Evolutionary conservation across 2,113 vertebrate genomes (phyloP).

Genomic region (Rattus rattus): DNA sequence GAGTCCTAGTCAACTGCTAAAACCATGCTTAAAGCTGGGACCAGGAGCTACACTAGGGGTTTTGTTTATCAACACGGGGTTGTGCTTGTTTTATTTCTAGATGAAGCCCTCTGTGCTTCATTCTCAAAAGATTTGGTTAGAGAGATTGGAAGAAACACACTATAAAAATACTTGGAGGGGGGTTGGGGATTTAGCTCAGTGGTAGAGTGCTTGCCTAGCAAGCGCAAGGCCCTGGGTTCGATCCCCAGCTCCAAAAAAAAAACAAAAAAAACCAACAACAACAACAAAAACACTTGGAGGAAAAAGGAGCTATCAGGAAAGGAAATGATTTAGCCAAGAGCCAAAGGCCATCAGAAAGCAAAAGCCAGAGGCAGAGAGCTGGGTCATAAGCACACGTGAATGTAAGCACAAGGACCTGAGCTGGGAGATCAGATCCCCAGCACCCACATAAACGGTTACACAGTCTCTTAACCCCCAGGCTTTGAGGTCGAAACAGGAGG

Average conservation of each 20-base stretch:
- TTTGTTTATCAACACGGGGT: not conserved
- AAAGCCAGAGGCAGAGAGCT: not conserved
- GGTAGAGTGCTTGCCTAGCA: too few relatives aligned
- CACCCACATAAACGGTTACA: not conserved
- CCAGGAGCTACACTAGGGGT: not conserved
- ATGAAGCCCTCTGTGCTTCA: not conserved
- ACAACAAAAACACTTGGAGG: not conserved
- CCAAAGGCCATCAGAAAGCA: not conserved
- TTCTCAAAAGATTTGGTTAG: not conserved
- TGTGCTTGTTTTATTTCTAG: not conserved
- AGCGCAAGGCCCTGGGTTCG: too few relatives aligned
- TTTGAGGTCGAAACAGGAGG: too few relatives aligned
- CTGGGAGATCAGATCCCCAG: not conserved
- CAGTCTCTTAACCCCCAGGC: not conserved
- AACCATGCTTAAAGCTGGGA: not conserved
- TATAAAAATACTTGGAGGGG: not conserved
- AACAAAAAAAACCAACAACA: too few relatives aligned
- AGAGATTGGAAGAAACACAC: not conserved
- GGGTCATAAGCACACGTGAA: too few relatives aligned
- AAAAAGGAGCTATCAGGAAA: not conserved
- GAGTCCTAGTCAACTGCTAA: not conserved
- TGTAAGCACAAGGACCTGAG: not conserved
- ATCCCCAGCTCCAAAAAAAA: too few relatives aligned
- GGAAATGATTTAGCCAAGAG: not conserved
- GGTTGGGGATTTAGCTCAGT: too few relatives aligned